Conservation (phyloP, 2,888 invertebrate genomes). For the Acleris laterana region DNA sequence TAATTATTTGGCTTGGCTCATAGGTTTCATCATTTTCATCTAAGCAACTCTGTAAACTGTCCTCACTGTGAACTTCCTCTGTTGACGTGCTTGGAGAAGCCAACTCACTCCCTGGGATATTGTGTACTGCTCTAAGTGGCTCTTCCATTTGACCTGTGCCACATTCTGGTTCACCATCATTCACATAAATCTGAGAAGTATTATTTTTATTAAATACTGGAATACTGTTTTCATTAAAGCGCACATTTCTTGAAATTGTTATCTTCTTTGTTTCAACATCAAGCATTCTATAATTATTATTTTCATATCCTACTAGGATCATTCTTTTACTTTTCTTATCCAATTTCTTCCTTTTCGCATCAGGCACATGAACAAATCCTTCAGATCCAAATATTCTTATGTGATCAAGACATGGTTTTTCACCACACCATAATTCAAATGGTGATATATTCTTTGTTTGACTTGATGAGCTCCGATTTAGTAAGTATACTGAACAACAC, state of each 20-base stretch:
- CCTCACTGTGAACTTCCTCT: too few species aligned
- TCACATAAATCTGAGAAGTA: too few species aligned
- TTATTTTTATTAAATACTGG: background rate
- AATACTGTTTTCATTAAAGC: constrained; percentile 43
- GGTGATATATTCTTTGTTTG: constrained; percentile 44
- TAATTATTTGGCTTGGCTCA: too few species aligned
- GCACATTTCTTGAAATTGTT: constrained; percentile 44
- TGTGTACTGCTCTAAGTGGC: too few species aligned
- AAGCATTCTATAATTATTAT: constrained; percentile 50
- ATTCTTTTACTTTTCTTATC: constrained; percentile 45
- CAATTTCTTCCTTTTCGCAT: constrained; percentile 45
- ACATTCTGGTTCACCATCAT: too few species aligned
- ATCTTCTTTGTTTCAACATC: constrained; percentile 39
- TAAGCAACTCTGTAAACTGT: too few species aligned
- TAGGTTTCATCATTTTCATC: too few species aligned
- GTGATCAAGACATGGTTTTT: constrained; percentile 42
- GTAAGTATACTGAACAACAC: constrained; percentile 50
- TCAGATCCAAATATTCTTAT: constrained; percentile 46
- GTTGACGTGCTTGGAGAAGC: too few species aligned
- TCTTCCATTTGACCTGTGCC: too few species aligned
- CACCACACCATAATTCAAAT: constrained; percentile 49
- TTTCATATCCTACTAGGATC: constrained; percentile 50
- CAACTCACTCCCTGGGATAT: too few species aligned
- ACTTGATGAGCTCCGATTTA: constrained; percentile 52
- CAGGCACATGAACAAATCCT: constrained; percentile 52